Conservation (phyloP, 2,888 invertebrate genomes). For the Dolichopus griseipennis region DNA sequence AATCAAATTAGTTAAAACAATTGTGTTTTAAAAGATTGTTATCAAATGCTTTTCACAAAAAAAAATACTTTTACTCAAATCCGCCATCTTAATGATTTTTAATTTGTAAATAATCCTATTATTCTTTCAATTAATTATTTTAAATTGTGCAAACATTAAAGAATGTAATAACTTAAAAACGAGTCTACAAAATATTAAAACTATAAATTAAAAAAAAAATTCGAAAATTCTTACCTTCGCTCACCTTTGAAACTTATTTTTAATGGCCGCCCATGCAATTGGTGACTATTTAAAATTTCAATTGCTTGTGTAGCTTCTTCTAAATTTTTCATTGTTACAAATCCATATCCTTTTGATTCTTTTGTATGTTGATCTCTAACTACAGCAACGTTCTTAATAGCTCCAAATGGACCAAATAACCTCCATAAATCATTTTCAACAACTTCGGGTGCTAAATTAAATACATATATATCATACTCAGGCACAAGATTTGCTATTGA, state of each 20-base stretch:
- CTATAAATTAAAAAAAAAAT: no score
- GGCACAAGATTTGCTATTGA: background rate
- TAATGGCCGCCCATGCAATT: background rate
- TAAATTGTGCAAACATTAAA: no score
- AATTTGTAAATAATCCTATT: no score
- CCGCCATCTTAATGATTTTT: no score
- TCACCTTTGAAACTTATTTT: background rate
- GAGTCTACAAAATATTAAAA: no score
- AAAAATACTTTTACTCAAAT: no score
- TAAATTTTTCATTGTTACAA: background rate
- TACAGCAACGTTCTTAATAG: background rate
- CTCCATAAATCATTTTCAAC: background rate
- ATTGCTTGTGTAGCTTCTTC: background rate
- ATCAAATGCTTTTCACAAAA: no score
- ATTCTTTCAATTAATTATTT: no score
- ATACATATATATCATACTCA: background rate
- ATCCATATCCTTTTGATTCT: conserved; percentile 1
- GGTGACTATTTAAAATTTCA: conserved; percentile 3
- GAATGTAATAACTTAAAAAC: no score
- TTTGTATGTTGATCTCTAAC: background rate
- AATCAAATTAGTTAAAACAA: no score
- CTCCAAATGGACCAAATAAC: conserved; percentile 1
- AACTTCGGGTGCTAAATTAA: background rate
- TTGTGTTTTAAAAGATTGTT: no score
- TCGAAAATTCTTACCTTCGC: background rate